These are phyloP conservation scores for Heliconius sara DNA, from an alignment of 2,888 invertebrate genomes.

Conservation along the genomic window DNA sequence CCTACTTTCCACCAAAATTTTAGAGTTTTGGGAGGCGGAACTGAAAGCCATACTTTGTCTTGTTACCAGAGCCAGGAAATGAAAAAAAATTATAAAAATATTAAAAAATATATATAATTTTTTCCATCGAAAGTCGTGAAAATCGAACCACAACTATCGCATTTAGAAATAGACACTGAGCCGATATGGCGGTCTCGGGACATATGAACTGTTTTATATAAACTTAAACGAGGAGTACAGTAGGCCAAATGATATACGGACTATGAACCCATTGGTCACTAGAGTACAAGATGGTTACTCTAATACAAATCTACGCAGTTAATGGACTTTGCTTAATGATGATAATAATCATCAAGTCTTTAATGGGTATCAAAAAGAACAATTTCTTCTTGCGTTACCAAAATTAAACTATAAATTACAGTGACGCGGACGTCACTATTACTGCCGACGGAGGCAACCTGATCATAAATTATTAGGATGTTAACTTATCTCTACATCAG, in stretches of 20 bases:
- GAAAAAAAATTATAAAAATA: no score
- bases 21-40: no score
- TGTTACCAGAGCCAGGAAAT: no score
- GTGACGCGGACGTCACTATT: conserved; percentile 46
- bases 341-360: conserved; percentile 46
- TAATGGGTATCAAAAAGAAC: conserved; percentile 45
- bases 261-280: neutral
- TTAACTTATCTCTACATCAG: conserved; percentile 43
- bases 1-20: no score
- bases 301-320: conserved; percentile 38
- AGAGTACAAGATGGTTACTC: conserved; percentile 25
- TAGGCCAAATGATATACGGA: neutral
- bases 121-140: neutral
- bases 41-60: no score
- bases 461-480: conserved; percentile 43
- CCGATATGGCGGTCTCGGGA: neutral
- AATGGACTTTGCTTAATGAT: conserved; percentile 41
- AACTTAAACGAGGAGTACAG: neutral
- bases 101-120: no score
- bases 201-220: neutral
- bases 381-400: conserved; percentile 41
- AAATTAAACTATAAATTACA: conserved; percentile 48
- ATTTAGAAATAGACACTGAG: neutral
- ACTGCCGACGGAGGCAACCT: conserved; percentile 40
- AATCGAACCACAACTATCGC: neutral